Evolutionary conservation across 1,140 invertebrate genomes (phyloP), one percentile per base, ranked within the genome.

Genomic region (Chironomus striatipennis): DNA sequence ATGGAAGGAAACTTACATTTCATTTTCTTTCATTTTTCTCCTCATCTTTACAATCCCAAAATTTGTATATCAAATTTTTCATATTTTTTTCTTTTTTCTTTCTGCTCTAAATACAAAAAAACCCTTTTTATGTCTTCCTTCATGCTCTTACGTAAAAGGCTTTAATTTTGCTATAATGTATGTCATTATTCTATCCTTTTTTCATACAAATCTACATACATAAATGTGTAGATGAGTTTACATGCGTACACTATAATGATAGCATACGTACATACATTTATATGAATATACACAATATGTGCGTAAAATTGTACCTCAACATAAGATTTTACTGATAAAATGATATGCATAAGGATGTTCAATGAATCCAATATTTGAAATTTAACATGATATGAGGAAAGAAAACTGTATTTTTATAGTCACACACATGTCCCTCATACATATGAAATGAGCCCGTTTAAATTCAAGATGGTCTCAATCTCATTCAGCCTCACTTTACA

Each of bases 141-240:
- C 47, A 57, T n/a, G 12, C 47, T 57, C 47, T 57, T n/a, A 57
- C 47, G 47, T 57, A 57, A 57, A 57, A 57, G 47, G 47, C 47
- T 57, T 57, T 57, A 57, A 57, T 57, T 57, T 57, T 57, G n/a
- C 47, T 57, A 57, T 57, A 57, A 57, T 57, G 47, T 57, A n/a
- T 57, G 47, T 57, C 47, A 57, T 57, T 57, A 57, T 57, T 57
- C 12, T 57, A 57, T 57, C 47, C 47, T n/a, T 57, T 57, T 57
- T 57, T 5, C 47, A 12, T 12, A 5, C 47, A 34, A 34, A 34
- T 57, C 15, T 47, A 47, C 43, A 47, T 47, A 47, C 9, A 15
- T 47, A 47, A 3, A 15, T 10, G 15, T 9, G 43, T 47, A 57
- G 12, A 10, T 15, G n/a, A 12, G n/a, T 57, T 57, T 57, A n/a